phyloP scores from a whole-genome alignment of 2,797 vertebrate genomes.

The Pachyuromys duprasi region DNA sequence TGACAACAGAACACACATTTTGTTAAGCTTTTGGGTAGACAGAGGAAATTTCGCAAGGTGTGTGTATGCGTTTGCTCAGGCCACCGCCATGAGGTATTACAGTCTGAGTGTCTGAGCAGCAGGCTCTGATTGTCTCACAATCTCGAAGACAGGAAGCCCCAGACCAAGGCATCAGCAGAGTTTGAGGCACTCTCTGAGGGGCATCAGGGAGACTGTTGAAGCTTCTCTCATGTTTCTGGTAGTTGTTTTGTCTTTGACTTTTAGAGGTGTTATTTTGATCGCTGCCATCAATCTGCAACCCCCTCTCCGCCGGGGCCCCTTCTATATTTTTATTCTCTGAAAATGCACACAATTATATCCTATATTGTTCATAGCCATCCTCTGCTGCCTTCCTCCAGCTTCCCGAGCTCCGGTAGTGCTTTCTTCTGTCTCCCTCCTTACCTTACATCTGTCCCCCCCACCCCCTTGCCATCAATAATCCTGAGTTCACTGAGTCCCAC shows the following conservation, averaged over 20 bases:
- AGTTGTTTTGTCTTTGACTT: neutral
- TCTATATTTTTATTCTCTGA: neutral
- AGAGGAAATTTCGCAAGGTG: constrained; percentile 58
- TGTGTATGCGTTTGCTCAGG: neutral
- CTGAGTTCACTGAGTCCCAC: neutral
- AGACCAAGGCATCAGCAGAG: neutral
- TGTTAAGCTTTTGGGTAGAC: neutral
- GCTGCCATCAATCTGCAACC: neutral
- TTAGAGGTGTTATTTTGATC: neutral
- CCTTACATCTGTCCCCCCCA: neutral
- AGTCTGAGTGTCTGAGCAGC: neutral
- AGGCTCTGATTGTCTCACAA: neutral
- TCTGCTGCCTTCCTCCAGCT: neutral
- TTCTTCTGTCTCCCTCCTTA: neutral
- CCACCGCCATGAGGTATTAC: neutral
- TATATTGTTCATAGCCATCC: neutral
- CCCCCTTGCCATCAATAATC: neutral
- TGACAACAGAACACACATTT: constrained; percentile 74
- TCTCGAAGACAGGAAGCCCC: neutral
- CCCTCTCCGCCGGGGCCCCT: no score
- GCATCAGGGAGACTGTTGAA: neutral
- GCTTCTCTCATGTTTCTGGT: neutral
- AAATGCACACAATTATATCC: neutral
- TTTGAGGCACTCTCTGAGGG: neutral
- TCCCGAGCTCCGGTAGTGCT: no score